A percentile compares a stretch with the other conserved stretches of the same genome.
phyloP scores from a whole-genome alignment of 1,140 invertebrate species.

The Cyclina sinensis region DNA sequence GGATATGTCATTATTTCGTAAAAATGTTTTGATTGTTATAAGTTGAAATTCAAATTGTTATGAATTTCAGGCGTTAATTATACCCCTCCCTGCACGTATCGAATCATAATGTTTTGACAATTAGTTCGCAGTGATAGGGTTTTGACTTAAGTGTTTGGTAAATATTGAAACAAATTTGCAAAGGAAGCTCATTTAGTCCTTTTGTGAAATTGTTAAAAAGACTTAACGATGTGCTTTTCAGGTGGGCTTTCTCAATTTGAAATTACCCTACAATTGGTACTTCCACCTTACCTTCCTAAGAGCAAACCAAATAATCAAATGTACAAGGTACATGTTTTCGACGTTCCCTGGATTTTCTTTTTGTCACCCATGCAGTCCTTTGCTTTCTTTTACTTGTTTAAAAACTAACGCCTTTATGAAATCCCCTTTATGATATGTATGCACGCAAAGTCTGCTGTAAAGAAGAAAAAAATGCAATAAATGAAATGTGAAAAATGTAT shows the following conservation, averaged over 20 bases:
- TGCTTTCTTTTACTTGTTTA: too few relatives aligned
- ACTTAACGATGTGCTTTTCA: slow-evolving; percentile 54
- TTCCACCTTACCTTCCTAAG: background rate
- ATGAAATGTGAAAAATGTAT: too few relatives aligned
- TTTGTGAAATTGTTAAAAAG: slow-evolving; percentile 23
- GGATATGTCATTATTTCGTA: slow-evolving; percentile 28
- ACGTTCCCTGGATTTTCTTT: too few relatives aligned
- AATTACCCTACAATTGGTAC: slow-evolving; percentile 2
- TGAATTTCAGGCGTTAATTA: slow-evolving; percentile 44
- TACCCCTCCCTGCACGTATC: background rate
- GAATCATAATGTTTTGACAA: slow-evolving; percentile 67
- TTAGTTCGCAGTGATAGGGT: slow-evolving; percentile 36
- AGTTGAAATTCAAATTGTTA: slow-evolving; percentile 12
- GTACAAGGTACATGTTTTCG: background rate
- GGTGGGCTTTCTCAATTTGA: background rate
- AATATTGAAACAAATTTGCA: slow-evolving; percentile 58
- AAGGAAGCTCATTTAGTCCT: slow-evolving; percentile 46
- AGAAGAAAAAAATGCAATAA: too few relatives aligned
- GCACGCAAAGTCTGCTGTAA: too few relatives aligned
- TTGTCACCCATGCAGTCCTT: too few relatives aligned
- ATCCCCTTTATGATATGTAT: too few relatives aligned
- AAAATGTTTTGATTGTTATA: slow-evolving; percentile 36
- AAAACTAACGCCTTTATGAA: too few relatives aligned
- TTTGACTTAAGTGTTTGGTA: slow-evolving; percentile 65
- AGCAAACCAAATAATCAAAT: slow-evolving; percentile 10